Percentiles rank a stretch among this genome's conserved stretches.
Evolutionary conservation across 2,888 invertebrate genomes (phyloP).

Genomic region (Cephus rjabovi): DNA sequence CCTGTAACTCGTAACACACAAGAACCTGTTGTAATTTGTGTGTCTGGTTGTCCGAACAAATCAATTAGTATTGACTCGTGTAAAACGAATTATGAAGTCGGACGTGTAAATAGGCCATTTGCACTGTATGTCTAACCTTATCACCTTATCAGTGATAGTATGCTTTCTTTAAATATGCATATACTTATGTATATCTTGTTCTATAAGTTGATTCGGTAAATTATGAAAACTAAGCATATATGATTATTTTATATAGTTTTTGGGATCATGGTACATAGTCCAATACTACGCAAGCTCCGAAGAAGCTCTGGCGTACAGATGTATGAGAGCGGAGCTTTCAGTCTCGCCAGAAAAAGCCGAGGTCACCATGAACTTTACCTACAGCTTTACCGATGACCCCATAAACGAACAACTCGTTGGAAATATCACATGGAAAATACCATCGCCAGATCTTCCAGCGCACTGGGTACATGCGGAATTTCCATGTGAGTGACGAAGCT

Average conservation of each 20-base stretch:
- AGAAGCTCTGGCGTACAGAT: constrained; percentile 86
- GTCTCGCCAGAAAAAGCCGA: constrained; percentile 69
- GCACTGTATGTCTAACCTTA: not conserved
- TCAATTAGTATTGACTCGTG: not conserved
- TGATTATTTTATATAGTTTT: constrained; percentile 70
- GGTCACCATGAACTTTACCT: constrained; percentile 90
- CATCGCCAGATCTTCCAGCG: constrained; percentile 78
- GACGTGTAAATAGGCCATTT: not conserved
- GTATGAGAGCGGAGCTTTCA: constrained; percentile 83
- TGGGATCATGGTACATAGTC: constrained; percentile 87
- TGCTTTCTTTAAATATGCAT: not conserved
- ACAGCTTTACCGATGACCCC: constrained; percentile 87
- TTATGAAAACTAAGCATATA: not conserved
- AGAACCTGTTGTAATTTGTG: not conserved
- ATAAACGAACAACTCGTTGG: constrained; percentile 82
- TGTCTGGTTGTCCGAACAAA: not conserved
- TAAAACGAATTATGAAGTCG: not conserved
- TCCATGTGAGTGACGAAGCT: constrained; percentile 74
- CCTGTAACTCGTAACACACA: not conserved
- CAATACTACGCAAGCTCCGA: constrained; percentile 92
- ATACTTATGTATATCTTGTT: not conserved
- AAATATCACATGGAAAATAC: constrained; percentile 89
- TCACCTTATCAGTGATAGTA: not conserved
- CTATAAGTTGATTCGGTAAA: not conserved
- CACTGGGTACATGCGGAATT: constrained; percentile 91